Percentiles rank a stretch among this genome's conserved stretches.
These are phyloP conservation scores for Plecturocebus donacophilus DNA, from an alignment of 2,113 vertebrate genomes.

Conservation along the genomic window DNA sequence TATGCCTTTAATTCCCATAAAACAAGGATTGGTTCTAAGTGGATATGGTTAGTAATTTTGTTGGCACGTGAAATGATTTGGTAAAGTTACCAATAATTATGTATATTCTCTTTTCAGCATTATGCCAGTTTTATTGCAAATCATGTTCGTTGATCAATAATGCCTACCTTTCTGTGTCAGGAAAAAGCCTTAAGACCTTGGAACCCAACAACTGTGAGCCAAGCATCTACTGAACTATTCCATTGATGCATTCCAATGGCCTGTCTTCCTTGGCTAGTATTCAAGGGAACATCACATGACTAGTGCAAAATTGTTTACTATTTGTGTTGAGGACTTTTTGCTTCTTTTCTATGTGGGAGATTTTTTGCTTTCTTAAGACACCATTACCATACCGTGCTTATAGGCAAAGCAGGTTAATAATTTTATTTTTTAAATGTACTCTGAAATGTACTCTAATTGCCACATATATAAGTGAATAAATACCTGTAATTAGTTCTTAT, in stretches of 20 bases:
- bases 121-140: neutral
- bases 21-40: neutral
- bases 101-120: neutral
- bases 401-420: neutral
- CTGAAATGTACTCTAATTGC: neutral
- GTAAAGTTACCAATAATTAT: neutral
- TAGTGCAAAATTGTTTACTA: neutral
- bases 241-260: neutral
- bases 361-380: neutral
- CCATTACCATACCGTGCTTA: neutral
- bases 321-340: neutral
- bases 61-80: neutral
- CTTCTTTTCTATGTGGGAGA: neutral
- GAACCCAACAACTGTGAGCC: neutral
- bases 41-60: neutral
- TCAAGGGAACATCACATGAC: neutral
- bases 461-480: neutral
- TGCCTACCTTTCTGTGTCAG: neutral
- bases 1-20: neutral
- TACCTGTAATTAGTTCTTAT: neutral
- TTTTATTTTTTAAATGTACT: constrained; percentile 40
- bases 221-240: neutral
- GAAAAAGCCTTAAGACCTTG: neutral
- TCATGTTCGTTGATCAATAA: neutral
- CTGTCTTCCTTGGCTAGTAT: neutral